phyloP scores from a whole-genome alignment of 2,888 invertebrate genomes.

The Diaprepes abbreviatus region DNA sequence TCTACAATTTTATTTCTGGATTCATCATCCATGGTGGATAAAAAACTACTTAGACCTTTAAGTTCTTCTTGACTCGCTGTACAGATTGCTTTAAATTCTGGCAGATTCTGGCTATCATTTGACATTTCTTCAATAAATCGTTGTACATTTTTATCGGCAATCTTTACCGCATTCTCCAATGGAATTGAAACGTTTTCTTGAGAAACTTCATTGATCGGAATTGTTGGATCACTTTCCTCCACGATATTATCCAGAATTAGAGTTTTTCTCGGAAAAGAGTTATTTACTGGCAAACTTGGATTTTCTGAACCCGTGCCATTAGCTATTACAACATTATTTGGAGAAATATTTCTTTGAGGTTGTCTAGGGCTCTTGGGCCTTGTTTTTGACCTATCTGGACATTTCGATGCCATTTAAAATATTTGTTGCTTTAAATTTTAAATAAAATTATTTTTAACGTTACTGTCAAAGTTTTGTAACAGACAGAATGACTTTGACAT shows the following conservation, averaged over 20 bases:
- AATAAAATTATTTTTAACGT: too few species aligned
- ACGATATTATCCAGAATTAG: conserved; percentile 21
- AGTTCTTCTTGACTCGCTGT: conserved; percentile 31
- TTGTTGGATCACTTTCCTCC: conserved; percentile 26
- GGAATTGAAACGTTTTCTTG: background rate
- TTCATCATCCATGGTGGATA: conserved; percentile 1
- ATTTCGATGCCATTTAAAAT: background rate
- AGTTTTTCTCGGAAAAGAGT: background rate
- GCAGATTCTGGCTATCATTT: background rate
- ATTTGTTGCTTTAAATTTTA: background rate
- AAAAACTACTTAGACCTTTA: conserved; percentile 11
- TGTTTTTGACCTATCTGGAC: background rate
- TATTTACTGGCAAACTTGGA: background rate
- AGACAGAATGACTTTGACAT: conserved; percentile 1
- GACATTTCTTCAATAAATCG: conserved; percentile 26
- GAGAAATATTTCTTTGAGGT: conserved; percentile 10
- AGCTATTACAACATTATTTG: conserved; percentile 35
- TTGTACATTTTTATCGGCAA: conserved; percentile 25
- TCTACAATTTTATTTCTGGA: conserved; percentile 28
- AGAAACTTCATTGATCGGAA: background rate
- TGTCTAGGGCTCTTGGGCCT: background rate
- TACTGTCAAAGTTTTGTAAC: too few species aligned
- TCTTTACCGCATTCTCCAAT: conserved; percentile 18
- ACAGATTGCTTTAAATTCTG: background rate
- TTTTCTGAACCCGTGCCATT: conserved; percentile 16